Conservation (phyloP, 1,140 invertebrate species). For the Dendroctonus ponderosae region DNA sequence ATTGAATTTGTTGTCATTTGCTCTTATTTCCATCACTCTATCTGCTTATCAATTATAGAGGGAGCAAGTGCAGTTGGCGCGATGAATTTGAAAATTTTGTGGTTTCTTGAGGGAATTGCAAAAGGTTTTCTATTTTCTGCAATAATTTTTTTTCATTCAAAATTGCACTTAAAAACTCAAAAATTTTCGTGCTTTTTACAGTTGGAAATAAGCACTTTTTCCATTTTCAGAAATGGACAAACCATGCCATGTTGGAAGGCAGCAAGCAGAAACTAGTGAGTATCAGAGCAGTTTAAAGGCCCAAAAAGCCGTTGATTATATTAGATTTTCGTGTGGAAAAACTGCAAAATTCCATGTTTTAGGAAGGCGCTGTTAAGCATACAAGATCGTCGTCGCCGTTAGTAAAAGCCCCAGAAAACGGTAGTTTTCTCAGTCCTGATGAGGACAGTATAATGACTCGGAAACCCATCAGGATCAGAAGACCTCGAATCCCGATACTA, state of each 20-base stretch:
- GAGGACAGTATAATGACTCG: conserved; percentile 51
- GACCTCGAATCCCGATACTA: conserved; percentile 56
- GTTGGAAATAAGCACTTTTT: conserved; percentile 1
- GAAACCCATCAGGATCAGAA: conserved; percentile 61
- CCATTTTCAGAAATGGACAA: conserved; percentile 30
- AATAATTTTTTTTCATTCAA: conserved; percentile 9
- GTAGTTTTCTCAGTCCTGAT: conserved; percentile 16
- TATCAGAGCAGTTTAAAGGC: conserved; percentile 13
- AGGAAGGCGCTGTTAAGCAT: conserved; percentile 12
- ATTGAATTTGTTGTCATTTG: too few relatives aligned
- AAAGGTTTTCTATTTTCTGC: neutral
- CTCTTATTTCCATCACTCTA: too few relatives aligned
- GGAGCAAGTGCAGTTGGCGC: too few relatives aligned
- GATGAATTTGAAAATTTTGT: too few relatives aligned
- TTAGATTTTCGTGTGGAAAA: conserved; percentile 15
- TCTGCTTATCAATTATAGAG: too few relatives aligned
- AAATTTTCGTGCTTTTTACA: neutral
- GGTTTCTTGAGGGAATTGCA: too few relatives aligned
- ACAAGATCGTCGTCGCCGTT: conserved; percentile 3
- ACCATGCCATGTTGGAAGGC: conserved; percentile 41
- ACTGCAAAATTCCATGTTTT: conserved; percentile 54
- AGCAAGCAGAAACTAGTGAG: conserved; percentile 34
- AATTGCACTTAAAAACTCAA: neutral
- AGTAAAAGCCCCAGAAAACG: conserved; percentile 6
- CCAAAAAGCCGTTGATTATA: too few relatives aligned